Conservation (phyloP, 1,140 invertebrate species). For the Ptiloglossa arizonensis region DNA sequence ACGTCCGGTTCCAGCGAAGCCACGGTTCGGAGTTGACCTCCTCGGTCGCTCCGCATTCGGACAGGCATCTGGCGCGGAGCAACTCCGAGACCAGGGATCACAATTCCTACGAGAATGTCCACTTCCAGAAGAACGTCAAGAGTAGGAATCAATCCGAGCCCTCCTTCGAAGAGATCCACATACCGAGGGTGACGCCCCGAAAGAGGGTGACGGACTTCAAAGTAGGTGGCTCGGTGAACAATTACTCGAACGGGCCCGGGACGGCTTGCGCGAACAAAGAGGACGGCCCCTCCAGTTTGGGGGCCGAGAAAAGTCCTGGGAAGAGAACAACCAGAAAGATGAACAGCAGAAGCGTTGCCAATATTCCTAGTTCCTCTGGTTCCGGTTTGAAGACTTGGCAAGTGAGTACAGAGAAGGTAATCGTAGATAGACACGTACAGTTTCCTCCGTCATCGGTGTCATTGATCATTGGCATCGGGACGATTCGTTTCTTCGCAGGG, state of each 20-base stretch:
- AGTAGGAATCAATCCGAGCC: slow-evolving; percentile 54
- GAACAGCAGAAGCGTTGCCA: slow-evolving; percentile 73
- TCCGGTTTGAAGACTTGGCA: slow-evolving; percentile 68
- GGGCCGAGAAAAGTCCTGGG: slow-evolving; percentile 63
- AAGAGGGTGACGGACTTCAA: slow-evolving; percentile 73
- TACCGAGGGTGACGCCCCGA: slow-evolving; percentile 71
- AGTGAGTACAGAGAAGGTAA: slow-evolving; percentile 52
- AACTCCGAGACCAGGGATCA: slow-evolving; percentile 59
- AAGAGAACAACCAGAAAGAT: slow-evolving; percentile 66
- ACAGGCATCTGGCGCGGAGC: slow-evolving; percentile 58
- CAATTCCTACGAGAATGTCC: slow-evolving; percentile 70
- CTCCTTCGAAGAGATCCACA: slow-evolving; percentile 74
- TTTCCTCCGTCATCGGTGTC: neutral
- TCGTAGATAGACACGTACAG: too few species aligned
- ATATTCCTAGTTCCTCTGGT: slow-evolving; percentile 71
- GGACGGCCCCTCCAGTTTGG: slow-evolving; percentile 70
- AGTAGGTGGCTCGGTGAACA: slow-evolving; percentile 72
- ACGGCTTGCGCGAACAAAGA: slow-evolving; percentile 57
- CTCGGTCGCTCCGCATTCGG: slow-evolving; percentile 47
- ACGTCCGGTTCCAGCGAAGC: slow-evolving; percentile 60
- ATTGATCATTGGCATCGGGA: neutral
- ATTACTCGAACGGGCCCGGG: slow-evolving; percentile 54
- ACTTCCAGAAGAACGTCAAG: slow-evolving; percentile 65
- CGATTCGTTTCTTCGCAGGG: slow-evolving; percentile 41
- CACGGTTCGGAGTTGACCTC: slow-evolving; percentile 49